Evolutionary conservation across 2,797 vertebrate genomes (phyloP), one percentile per base, ranked within the genome.

Genomic region (Hemibagrus guttatus): DNA sequence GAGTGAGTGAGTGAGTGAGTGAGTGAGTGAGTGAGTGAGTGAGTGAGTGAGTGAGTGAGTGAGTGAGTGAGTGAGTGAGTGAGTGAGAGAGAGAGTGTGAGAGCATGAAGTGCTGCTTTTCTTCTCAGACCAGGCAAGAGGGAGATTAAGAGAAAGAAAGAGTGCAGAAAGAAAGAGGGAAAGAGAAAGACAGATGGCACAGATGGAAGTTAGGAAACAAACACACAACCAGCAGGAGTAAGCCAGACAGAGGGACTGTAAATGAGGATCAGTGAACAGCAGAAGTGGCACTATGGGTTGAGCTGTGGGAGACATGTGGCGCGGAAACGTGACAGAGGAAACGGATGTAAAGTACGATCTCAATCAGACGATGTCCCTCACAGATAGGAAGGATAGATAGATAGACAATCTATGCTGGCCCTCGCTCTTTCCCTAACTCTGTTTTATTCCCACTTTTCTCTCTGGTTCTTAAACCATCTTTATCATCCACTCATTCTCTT

Each of bases 341-440:
- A 74, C 26, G 42, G 26, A 84, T 52, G 54, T 35, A 31, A 39
- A 74, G 8, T 21, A 19, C 1, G 42, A 52, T 52, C 58, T 28
- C 58, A 63, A n/a, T 35, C 56, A 59, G 76, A 6, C 31, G 5
- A 59, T 59, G 9, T 59, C 6, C 56, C 11, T 59, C 31, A 79
- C 11, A 14, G 19, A 23, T 11, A 75, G 6, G 8, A 61, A 61
- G 23, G 78, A 26, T 42, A 13, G 17, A 6, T 17, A 78, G 28
- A 78, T 49, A 8, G 9, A 58, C 54, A 56, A 35, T 35, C 52
- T 56, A 31, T 6, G 17, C 14, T 61, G 13, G 81, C 82, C 88
- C 84, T 90, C 89, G 86, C 90, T 81, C 87, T 72, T 86, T 90
- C 89, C 76, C 42, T 66, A 59, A 88, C 84, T 82, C 90, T 87